These are phyloP conservation scores for Ormyrus nitidulus DNA, from an alignment of 2,888 invertebrate genomes.

Conservation along the genomic window DNA sequence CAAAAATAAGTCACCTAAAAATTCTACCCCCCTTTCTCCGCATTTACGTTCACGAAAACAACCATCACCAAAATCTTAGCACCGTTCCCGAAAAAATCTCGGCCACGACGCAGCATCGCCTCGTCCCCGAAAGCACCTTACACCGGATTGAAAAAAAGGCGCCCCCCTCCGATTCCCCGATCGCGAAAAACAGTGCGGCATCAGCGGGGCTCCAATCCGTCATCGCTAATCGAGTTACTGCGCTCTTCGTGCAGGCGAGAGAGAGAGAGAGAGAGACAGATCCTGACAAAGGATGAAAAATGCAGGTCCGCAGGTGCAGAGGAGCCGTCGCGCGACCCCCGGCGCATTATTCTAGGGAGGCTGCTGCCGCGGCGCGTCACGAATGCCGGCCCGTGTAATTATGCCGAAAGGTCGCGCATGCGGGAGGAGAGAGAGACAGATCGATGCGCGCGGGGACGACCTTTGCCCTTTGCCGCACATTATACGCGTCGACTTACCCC, in stretches of 20 bases:
- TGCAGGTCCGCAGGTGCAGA: slow-evolving; percentile 53
- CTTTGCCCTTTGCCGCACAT: background rate
- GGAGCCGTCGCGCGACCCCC: slow-evolving; percentile 16
- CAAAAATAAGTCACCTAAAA: too few species aligned
- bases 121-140: too few species aligned
- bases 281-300: slow-evolving; percentile 56
- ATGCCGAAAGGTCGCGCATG: slow-evolving; percentile 37
- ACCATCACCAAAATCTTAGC: too few species aligned
- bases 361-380: slow-evolving; percentile 23
- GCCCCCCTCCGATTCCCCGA: too few species aligned
- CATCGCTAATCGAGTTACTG: slow-evolving; percentile 45
- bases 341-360: background rate
- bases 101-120: too few species aligned
- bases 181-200: too few species aligned
- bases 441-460: slow-evolving; percentile 1
- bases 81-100: too few species aligned
- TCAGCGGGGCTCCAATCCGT: slow-evolving; percentile 29
- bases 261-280: slow-evolving; percentile 2
- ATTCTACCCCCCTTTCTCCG: too few species aligned
- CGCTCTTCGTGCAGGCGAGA: slow-evolving; percentile 11
- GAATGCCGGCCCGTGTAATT: slow-evolving; percentile 50
- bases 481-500: background rate
- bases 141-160: too few species aligned
- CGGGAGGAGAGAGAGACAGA: background rate
- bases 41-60: too few species aligned